Percentiles rank a stretch among this genome's conserved stretches.
These are phyloP conservation scores for Nowickia ferox DNA, from an alignment of 2,888 invertebrate genomes.

Conservation along the genomic window DNA sequence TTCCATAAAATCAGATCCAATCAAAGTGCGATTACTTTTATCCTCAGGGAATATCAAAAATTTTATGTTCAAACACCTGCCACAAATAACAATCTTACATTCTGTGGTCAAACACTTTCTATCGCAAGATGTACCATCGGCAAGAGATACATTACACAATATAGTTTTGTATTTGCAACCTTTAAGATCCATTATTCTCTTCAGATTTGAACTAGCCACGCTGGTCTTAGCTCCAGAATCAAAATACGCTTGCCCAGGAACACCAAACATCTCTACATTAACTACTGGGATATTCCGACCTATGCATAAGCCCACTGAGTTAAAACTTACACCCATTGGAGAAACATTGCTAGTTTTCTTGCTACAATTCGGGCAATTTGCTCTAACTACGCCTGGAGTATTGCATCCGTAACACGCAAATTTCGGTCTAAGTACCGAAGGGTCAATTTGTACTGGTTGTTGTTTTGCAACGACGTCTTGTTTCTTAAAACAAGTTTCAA, in stretches of 20 bases:
- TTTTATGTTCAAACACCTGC: conserved; percentile 56
- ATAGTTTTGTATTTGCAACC: too few relatives aligned
- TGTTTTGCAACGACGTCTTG: background rate
- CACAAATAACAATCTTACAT: conserved; percentile 63
- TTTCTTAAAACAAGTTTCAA: conserved; percentile 46
- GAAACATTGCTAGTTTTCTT: conserved; percentile 18
- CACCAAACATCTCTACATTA: conserved; percentile 61
- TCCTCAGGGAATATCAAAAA: conserved; percentile 69
- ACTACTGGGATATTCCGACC: conserved; percentile 48
- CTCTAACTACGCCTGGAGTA: conserved; percentile 50
- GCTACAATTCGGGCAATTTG: conserved; percentile 59
- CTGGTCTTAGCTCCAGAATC: too few relatives aligned
- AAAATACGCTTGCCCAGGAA: too few relatives aligned
- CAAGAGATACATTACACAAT: conserved; percentile 31
- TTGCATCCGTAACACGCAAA: conserved; percentile 61
- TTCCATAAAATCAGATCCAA: conserved; percentile 66
- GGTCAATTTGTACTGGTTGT: background rate
- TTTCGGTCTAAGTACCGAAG: conserved; percentile 36
- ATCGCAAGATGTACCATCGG: conserved; percentile 44
- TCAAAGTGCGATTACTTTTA: conserved; percentile 55
- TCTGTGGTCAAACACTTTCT: conserved; percentile 56
- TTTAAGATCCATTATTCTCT: too few relatives aligned
- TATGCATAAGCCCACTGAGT: conserved; percentile 31
- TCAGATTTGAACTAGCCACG: too few relatives aligned
- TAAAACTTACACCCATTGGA: conserved; percentile 41